Evolutionary conservation across 2,888 invertebrate species (phyloP).

Genomic region (Choreutis nemorana): DNA sequence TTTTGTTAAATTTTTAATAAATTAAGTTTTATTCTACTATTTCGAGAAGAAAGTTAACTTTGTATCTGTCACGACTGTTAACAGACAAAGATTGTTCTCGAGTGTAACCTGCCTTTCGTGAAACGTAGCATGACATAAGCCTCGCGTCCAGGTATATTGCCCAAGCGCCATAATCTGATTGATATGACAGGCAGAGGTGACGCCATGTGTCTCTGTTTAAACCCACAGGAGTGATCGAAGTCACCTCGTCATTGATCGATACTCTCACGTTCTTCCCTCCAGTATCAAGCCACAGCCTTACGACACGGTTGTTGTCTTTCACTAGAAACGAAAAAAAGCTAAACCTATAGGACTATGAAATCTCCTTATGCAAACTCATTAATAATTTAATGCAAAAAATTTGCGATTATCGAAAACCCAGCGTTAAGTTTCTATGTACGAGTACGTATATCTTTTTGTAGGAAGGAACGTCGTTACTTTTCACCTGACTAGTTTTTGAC

Average conservation of each 20-base stretch:
- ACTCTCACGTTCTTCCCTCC: conserved; percentile 63
- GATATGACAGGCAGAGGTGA: conserved; percentile 74
- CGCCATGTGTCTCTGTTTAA: conserved; percentile 63
- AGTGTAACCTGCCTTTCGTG: conserved; percentile 37
- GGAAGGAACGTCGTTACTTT: no score
- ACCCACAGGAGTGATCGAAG: conserved; percentile 52
- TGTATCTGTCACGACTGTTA: no score
- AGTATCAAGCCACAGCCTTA: conserved; percentile 69
- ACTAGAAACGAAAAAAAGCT: conserved; percentile 41
- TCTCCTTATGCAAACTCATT: conserved; percentile 16
- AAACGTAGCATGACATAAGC: conserved; percentile 41
- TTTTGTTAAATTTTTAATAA: no score
- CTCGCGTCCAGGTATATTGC: conserved; percentile 69
- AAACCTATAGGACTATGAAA: conserved; percentile 17
- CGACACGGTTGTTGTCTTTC: conserved; percentile 49
- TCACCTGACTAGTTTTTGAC: no score
- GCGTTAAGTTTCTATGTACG: no score
- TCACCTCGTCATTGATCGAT: conserved; percentile 58
- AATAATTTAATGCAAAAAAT: no score
- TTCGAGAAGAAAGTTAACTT: no score
- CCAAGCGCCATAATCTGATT: conserved; percentile 68
- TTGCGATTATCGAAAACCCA: no score
- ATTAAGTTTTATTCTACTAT: no score
- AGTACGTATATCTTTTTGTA: no score
- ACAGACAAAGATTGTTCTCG: no score